A percentile compares a stretch with the other conserved stretches of the same genome.
These are phyloP conservation scores for Neuroscelio doddi DNA, from an alignment of 2,888 invertebrate species.

Conservation along the genomic window DNA sequence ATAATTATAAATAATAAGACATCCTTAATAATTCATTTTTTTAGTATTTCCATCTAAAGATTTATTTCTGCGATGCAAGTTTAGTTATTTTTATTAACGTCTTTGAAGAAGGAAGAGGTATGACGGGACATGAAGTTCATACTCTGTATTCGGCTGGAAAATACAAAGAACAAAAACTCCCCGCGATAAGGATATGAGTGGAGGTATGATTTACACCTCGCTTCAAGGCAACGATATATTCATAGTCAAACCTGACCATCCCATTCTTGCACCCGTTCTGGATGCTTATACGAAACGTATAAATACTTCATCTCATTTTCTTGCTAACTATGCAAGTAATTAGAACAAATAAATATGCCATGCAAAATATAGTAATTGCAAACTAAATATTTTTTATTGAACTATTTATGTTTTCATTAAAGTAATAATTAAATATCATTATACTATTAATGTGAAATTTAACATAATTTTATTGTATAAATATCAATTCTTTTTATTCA, in stretches of 20 bases:
- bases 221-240: constrained; percentile 17
- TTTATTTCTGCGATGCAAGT: too few relatives aligned
- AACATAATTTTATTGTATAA: too few relatives aligned
- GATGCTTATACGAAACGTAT: neutral
- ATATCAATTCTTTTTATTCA: too few relatives aligned
- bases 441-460: too few relatives aligned
- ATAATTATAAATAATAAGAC: too few relatives aligned
- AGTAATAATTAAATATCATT: neutral
- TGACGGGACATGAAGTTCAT: neutral
- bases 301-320: constrained; percentile 9
- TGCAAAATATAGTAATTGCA: too few relatives aligned
- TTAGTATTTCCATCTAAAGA: too few relatives aligned
- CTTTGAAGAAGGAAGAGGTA: constrained; percentile 8
- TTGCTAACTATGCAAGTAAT: too few relatives aligned
- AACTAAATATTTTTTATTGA: too few relatives aligned
- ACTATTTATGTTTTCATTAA: neutral
- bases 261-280: constrained; percentile 19
- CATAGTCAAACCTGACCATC: constrained; percentile 9
- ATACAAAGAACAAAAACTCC: constrained; percentile 10
- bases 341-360: too few relatives aligned
- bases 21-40: too few relatives aligned
- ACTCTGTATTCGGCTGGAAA: neutral
- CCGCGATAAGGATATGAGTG: constrained; percentile 17
- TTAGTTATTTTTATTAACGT: constrained; percentile 8
- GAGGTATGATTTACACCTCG: constrained; percentile 22